Base-by-base conservation (phyloP, 2,113 vertebrate species). In the Platysteira castanea region DNA sequence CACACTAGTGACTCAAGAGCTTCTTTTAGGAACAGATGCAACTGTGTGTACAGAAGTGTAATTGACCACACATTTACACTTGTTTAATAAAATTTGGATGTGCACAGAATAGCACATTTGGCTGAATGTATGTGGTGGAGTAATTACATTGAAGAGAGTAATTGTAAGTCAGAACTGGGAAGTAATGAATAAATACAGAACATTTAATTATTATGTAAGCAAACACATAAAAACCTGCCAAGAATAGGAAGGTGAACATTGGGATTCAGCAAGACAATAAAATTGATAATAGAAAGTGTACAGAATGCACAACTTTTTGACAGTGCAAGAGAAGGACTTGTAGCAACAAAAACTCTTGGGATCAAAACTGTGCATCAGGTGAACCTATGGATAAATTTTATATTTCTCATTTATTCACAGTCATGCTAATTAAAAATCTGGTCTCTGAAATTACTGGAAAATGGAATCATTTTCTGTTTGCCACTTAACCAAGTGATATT, bases 201-300 rank as follows among this genome's bases (percentile, higher is more conserved):
- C 23, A 86, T 94, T 96, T 94, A 95, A 96, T 96, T 97, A 96
- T 74, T 70, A 63, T 87, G 73, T 93, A 96, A 93, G 79, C 71
- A 95, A 96, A 96, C 67, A 92, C 64, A 92, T 90, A 88, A 93
- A 95, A 92, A 14, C 33, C 90, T 97, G 87, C 57, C 74, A 95
- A 75, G 95, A 94, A 91, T 92, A 22, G 56, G 46, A 91, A 98
- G 95, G 87, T 92, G 92, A 93, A 47, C 31, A 60, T 2, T 92
- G 53, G 21, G 33, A 73, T 89, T 74, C 23, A 77, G 21, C 37
- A 68, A 27, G 47, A 93, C 67, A 84, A 46, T 57, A 47, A 49
- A 81, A 46, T 41, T 88, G 52, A 31, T 83, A 87, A 90, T 65
- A 50, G 56, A 84, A 93, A 97, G 42, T 33, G 33, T 14, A 87